Conservation (phyloP, 2,888 invertebrate species). For the Oligia strigilis region DNA sequence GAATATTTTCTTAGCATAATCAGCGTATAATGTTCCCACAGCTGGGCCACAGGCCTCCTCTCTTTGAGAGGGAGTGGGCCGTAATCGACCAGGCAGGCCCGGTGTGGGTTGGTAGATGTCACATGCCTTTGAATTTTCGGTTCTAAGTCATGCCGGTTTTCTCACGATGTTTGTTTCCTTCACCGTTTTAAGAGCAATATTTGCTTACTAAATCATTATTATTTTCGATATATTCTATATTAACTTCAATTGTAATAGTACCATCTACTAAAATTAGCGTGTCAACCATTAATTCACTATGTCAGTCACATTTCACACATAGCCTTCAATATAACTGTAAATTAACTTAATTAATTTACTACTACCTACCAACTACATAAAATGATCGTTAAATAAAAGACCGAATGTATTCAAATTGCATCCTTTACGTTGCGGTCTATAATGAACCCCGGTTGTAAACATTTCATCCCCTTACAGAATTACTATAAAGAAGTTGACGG, state of each 20-base stretch:
- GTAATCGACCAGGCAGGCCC: no score
- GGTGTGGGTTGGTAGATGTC: no score
- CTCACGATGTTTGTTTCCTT: no score
- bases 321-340: slow-evolving; percentile 15
- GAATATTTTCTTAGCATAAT: neutral
- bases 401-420: slow-evolving; percentile 62
- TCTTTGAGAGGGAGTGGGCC: no score
- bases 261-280: neutral
- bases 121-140: no score
- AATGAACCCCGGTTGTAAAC: slow-evolving; percentile 51
- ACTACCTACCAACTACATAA: slow-evolving; percentile 35
- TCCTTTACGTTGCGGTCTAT: slow-evolving; percentile 49
- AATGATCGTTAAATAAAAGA: slow-evolving; percentile 46
- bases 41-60: no score
- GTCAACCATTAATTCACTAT: slow-evolving; percentile 3
- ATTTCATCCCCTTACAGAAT: slow-evolving; percentile 52
- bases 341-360: slow-evolving; percentile 38
- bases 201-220: neutral
- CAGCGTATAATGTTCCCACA: no score
- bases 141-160: no score
- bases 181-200: neutral
- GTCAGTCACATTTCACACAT: slow-evolving; percentile 10
- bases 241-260: neutral
- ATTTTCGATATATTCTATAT: neutral
- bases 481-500: slow-evolving; percentile 33